phyloP scores from a whole-genome alignment of 2,113 vertebrate species.

The Redunca redunca region DNA sequence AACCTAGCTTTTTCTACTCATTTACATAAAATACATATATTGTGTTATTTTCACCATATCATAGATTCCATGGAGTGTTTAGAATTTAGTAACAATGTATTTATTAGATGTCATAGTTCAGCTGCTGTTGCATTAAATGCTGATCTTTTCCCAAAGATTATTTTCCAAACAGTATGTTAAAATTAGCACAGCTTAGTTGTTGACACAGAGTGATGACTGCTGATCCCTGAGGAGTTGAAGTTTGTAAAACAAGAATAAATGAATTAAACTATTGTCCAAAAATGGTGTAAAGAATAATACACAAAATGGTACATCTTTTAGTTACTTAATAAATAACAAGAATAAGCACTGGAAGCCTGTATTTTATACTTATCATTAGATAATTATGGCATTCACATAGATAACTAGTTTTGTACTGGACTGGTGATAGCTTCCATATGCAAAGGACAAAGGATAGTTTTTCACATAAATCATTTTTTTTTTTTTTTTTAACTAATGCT shows the following conservation, averaged over 20 bases:
- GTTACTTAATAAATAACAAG: conserved; percentile 8
- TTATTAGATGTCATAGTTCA: background rate
- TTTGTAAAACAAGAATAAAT: conserved; percentile 16
- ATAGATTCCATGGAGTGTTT: background rate
- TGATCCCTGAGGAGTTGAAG: background rate
- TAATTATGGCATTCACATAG: background rate
- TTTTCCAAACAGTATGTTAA: conserved; percentile 30
- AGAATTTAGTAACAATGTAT: background rate
- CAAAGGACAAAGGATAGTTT: background rate
- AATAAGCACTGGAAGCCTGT: background rate
- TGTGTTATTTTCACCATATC: background rate
- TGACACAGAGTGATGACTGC: background rate
- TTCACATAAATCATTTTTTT: background rate
- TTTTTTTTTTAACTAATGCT: background rate
- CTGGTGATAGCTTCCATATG: background rate
- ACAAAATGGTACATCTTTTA: background rate
- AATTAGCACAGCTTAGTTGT: background rate
- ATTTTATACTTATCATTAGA: conserved; percentile 22
- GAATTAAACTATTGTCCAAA: background rate
- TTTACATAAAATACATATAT: background rate
- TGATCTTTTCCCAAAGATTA: background rate
- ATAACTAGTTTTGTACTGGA: background rate
- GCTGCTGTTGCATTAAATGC: conserved; percentile 27
- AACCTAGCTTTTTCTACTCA: background rate
- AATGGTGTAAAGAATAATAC: background rate